Base-by-base conservation (phyloP, 2,797 vertebrate genomes). In the Stomatorhinus walkeri region DNA sequence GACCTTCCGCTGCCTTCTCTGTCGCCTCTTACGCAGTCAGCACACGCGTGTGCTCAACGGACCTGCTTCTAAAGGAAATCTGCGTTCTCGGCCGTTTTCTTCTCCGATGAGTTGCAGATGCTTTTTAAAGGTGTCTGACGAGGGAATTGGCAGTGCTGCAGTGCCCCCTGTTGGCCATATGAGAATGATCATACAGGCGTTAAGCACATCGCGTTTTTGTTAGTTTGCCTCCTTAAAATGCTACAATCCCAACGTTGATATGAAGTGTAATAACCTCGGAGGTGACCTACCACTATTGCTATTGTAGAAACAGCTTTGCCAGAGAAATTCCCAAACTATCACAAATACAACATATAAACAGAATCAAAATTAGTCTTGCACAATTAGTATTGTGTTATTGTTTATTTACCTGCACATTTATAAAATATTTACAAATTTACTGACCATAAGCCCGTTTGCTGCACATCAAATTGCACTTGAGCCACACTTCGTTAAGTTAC, bases 101-200 rank as follows among this genome's bases (percentile, higher is more conserved):
- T 32, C 22, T 22, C 56, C 85, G 43, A 85, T 85, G 46, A 3
- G 16, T 24, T 49, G 52, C 88, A 61, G 3, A 56, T 56, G 52
- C 85, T n/a, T 87, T 36, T 28, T 10, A 7, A 61, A 46, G 8
- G 72, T 22, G 43, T 79, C 6, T 5, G 6, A 87, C 1, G 64
- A 87, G 86, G 4, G 56, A 43, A 46, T 88, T 24, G 19, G 14
- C 72, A 48, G 87, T 88, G 56, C 51, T 52, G 24, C 81, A 88
- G 79, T 54, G 87, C 48, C 87, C 76, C 89, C 89, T 88, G n/a
- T 76, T 88, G 89, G 52, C 3, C 22, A 6, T 64, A 49, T 2
- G 46, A 5, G 54, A 46, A 85, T 32, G 4, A 85, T 32, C 46
- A 49, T 4, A 9, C n/a, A 24, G 22, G 22, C 59, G 8, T 24